Percentiles rank a stretch among this genome's conserved stretches.
Evolutionary conservation across 2,888 invertebrate genomes (phyloP).

Genomic region (Reticulitermes lucifugus): DNA sequence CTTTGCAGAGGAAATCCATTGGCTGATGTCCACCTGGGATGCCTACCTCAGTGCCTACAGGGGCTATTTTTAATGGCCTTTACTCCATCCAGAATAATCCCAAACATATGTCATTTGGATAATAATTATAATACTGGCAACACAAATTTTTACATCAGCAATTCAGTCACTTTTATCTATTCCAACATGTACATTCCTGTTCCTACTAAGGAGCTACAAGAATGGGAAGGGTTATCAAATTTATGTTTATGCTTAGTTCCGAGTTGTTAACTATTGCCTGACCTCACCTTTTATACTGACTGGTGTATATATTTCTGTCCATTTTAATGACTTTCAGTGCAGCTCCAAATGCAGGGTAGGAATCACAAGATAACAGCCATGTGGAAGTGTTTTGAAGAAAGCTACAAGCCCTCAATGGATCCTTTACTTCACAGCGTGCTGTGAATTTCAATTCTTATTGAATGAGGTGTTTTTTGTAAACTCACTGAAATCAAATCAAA

Average conservation of each 20-base stretch:
- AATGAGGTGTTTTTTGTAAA: constrained; percentile 17
- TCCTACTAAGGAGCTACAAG: constrained; percentile 4
- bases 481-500: constrained; percentile 27
- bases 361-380: not conserved
- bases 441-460: constrained; percentile 32
- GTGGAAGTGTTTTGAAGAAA: not conserved
- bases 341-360: constrained; percentile 9
- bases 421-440: constrained; percentile 14
- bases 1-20: too few species aligned
- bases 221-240: not conserved
- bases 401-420: not conserved
- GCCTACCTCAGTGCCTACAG: too few species aligned
- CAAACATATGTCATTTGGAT: too few species aligned
- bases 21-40: too few species aligned
- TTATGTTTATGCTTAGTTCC: not conserved
- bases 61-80: too few species aligned
- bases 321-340: not conserved
- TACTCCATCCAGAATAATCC: too few species aligned
- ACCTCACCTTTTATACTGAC: constrained; percentile 4
- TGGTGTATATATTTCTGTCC: constrained; percentile 1
- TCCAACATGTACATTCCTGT: not conserved
- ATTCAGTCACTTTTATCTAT: too few species aligned
- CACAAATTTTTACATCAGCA: too few species aligned
- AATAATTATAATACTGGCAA: too few species aligned
- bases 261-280: not conserved